A percentile compares a stretch with the other conserved stretches of the same genome.
Evolutionary conservation across 2,888 invertebrate species (phyloP).

Genomic region (Macrophya annulata): DNA sequence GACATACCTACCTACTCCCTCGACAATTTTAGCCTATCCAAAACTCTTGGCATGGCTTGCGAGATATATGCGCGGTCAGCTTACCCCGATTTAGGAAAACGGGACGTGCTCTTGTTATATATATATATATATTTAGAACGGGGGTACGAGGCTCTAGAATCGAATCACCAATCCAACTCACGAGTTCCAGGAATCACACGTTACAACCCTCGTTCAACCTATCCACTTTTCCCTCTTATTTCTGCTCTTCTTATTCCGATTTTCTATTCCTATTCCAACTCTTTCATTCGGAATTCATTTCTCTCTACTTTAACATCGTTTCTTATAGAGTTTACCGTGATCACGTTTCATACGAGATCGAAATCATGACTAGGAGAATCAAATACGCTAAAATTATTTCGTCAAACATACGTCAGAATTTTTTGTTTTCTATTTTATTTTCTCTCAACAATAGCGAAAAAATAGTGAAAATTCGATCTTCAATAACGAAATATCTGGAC

Average conservation of each 20-base stretch:
- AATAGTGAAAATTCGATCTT: too few relatives aligned
- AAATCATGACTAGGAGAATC: slow-evolving; percentile 38
- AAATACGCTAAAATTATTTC: neutral
- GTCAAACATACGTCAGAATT: neutral
- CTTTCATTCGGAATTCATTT: slow-evolving; percentile 56
- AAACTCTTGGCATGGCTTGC: slow-evolving; percentile 41
- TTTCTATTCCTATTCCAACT: slow-evolving; percentile 40
- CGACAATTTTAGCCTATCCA: slow-evolving; percentile 31
- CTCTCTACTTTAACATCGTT: neutral
- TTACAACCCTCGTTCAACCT: slow-evolving; percentile 49
- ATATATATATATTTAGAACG: slow-evolving; percentile 17
- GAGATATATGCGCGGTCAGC: slow-evolving; percentile 57
- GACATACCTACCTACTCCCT: slow-evolving; percentile 23
- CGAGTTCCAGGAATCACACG: slow-evolving; percentile 47
- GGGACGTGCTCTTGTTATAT: slow-evolving; percentile 47
- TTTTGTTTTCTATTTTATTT: neutral
- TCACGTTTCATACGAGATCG: slow-evolving; percentile 35
- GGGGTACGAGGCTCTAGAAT: slow-evolving; percentile 22
- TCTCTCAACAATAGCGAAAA: too few relatives aligned
- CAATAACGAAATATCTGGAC: too few relatives aligned
- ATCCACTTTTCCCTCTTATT: slow-evolving; percentile 57
- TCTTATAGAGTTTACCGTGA: slow-evolving; percentile 1
- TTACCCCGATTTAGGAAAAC: slow-evolving; percentile 48
- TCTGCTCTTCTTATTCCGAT: slow-evolving; percentile 53
- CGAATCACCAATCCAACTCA: slow-evolving; percentile 48